Evolutionary conservation across 1,140 invertebrate species (phyloP).

Genomic region (Ceratina calcarata): DNA sequence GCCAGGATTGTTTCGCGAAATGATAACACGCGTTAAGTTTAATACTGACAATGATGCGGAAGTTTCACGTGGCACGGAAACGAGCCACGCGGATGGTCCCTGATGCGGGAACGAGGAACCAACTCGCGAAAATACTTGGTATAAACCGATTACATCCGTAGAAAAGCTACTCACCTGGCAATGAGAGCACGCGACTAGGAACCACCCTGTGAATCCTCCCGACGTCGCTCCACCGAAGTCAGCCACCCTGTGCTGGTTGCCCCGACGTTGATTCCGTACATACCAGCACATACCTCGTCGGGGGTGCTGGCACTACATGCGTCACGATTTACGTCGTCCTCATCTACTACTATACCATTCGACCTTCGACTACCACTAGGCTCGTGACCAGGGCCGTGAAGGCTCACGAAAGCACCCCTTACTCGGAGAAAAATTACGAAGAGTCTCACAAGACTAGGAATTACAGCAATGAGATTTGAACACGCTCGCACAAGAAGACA

Average conservation of each 20-base stretch:
- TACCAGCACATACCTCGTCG: slow-evolving; percentile 44
- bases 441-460: no score
- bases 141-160: slow-evolving; percentile 58
- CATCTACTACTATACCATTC: slow-evolving; percentile 47
- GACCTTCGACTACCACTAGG: slow-evolving; percentile 49
- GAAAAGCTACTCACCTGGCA: slow-evolving; percentile 64
- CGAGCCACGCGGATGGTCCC: background rate
- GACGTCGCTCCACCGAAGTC: slow-evolving; percentile 25
- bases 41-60: slow-evolving; percentile 40
- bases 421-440: slow-evolving; percentile 7
- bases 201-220: slow-evolving; percentile 56
- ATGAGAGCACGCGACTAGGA: slow-evolving; percentile 71
- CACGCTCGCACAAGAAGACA: background rate
- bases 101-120: background rate
- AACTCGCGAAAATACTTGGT: slow-evolving; percentile 37
- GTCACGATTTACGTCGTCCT: slow-evolving; percentile 40
- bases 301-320: slow-evolving; percentile 11
- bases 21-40: slow-evolving; percentile 15
- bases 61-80: slow-evolving; percentile 44
- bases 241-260: slow-evolving; percentile 37
- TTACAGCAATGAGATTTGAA: background rate
- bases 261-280: slow-evolving; percentile 56
- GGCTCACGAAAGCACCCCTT: slow-evolving; percentile 10
- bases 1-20: background rate
- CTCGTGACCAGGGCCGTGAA: slow-evolving; percentile 48